Evolutionary conservation across 2,797 vertebrate species (phyloP), one percentile per base, ranked within the genome.

Genomic region (Adelosebastes latens): DNA sequence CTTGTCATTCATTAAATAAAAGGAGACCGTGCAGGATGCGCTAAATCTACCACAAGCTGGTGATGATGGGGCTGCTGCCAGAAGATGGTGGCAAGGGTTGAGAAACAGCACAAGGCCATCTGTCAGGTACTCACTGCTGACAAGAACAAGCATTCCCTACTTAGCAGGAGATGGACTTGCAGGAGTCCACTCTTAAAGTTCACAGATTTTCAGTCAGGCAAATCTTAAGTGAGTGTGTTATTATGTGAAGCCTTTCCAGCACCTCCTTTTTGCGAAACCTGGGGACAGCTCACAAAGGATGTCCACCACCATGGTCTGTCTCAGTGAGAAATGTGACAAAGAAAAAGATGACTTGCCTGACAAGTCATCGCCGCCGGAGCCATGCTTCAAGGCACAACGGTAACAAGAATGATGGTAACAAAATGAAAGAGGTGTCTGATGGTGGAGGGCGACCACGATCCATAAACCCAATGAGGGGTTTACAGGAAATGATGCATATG

Each of bases 51-150:
- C 88, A 77, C 87, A 89, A 73, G 90, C 88, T 91, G 90, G 53
- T 83, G 80, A 67, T 67, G 80, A 87, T 77, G 83, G 79, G 39
- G 55, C 39, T 84, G 46, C 79, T 92, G 92, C 90, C 90, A 93
- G 88, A 85, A 83, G 78, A 91, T 71, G 77, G 80, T 88, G 79
- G 78, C 85, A 85, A 82, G 83, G 85, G 80, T 84, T 88, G 86
- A 75, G 83, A 86, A 87, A 84, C 62, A 83, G 76, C 72, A 39
- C 69, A 68, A 83, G 84, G 89, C 90, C 91, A 94, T 94, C 93
- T 94, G 93, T 88, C 89, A 90, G 87, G 82, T 87, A 81, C 75
- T 87, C 79, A 78, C 34, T 81, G 82, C 82, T 83, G 87, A 93
- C 88, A 90, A 75, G 88, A 87, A 87, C 80, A 82, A 88, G 75